Conservation (phyloP, 2,113 vertebrate genomes). For the Hemibagrus wyckioides region DNA sequence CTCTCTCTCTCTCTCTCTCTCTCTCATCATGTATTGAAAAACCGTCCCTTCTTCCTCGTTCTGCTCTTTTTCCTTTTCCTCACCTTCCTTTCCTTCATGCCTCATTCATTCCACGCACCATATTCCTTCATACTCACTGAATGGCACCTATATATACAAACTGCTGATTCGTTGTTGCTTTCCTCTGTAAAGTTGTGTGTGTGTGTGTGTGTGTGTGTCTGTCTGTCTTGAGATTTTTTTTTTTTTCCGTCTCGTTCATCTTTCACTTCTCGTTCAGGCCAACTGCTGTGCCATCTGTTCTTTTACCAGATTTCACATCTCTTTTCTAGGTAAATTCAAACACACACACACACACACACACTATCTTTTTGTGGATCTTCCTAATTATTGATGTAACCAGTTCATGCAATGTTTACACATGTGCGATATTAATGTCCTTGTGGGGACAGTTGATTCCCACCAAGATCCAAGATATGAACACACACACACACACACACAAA, state of each 20-base stretch:
- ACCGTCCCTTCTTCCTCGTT: slow-evolving; percentile 45
- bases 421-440: background rate
- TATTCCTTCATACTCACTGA: background rate
- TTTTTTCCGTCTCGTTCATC: background rate
- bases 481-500: background rate
- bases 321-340: slow-evolving; percentile 46
- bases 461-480: background rate
- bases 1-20: background rate
- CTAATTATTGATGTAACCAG: background rate
- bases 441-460: background rate
- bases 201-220: background rate
- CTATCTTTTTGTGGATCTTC: background rate
- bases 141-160: background rate
- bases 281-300: slow-evolving; percentile 35
- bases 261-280: slow-evolving; percentile 23
- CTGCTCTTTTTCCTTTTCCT: background rate
- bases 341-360: background rate
- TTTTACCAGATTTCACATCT: slow-evolving; percentile 20
- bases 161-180: background rate
- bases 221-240: background rate
- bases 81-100: background rate
- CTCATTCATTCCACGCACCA: background rate
- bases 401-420: background rate
- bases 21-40: slow-evolving; percentile 5
- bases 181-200: background rate